These are phyloP conservation scores for Caenorhabditis latens DNA, from an alignment of 1,140 invertebrate genomes.

Conservation along the genomic window DNA sequence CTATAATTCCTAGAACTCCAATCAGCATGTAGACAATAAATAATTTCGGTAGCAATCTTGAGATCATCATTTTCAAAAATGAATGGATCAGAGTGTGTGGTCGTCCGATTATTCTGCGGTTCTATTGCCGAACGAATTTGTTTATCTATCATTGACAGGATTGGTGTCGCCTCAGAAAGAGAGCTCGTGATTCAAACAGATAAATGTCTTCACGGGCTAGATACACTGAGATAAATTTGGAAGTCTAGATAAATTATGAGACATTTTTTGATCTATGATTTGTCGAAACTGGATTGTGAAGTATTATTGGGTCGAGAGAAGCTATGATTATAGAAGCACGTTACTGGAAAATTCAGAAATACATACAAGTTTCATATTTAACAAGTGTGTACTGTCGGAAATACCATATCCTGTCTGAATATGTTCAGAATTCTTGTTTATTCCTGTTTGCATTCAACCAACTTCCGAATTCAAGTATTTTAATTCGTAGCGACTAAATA, in stretches of 20 bases:
- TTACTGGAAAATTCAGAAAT: too few species aligned
- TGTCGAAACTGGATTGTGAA: neutral
- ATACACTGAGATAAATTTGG: constrained; percentile 31
- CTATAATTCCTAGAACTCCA: constrained; percentile 19
- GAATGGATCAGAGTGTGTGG: constrained; percentile 39
- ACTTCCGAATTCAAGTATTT: neutral
- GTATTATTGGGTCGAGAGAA: too few species aligned
- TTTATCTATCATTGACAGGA: constrained; percentile 56
- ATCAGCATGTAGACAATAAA: neutral
- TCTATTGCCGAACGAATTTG: constrained; percentile 29
- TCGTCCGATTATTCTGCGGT: constrained; percentile 40
- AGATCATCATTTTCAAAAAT: constrained; percentile 26
- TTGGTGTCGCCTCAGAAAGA: constrained; percentile 29
- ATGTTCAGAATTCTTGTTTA: too few species aligned
- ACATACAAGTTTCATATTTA: too few species aligned
- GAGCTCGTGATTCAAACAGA: constrained; percentile 53
- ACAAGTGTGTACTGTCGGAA: too few species aligned
- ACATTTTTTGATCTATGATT: constrained; percentile 20
- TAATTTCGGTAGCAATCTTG: neutral
- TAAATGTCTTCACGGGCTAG: constrained; percentile 30
- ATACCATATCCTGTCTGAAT: too few species aligned
- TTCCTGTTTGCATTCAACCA: too few species aligned
- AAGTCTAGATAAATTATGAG: constrained; percentile 1
- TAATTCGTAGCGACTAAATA: neutral
- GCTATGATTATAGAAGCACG: too few species aligned